These are phyloP conservation scores for Penaeus japonicus DNA, from an alignment of 1,140 invertebrate genomes.

Conservation along the genomic window DNA sequence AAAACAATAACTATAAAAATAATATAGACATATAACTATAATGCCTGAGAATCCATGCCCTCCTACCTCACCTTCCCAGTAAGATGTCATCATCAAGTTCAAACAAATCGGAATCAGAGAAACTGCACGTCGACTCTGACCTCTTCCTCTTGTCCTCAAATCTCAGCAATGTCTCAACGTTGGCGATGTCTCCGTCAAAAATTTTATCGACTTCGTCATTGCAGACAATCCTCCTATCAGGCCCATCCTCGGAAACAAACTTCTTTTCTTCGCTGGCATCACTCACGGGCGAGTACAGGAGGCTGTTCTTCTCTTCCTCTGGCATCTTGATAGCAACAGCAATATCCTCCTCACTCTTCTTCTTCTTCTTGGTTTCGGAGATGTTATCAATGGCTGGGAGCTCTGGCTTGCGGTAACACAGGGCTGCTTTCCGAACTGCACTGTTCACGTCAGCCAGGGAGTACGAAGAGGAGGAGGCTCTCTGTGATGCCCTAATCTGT, in stretches of 20 bases:
- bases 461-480: not conserved
- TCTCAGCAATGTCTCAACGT: not conserved
- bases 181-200: conserved; percentile 6
- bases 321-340: too few relatives aligned
- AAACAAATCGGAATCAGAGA: not conserved
- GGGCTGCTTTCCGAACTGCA: not conserved
- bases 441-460: not conserved
- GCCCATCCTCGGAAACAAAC: too few relatives aligned
- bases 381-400: too few relatives aligned
- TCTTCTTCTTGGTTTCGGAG: too few relatives aligned
- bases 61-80: not conserved
- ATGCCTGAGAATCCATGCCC: not conserved
- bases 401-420: too few relatives aligned
- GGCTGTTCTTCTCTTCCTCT: too few relatives aligned
- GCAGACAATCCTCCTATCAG: not conserved
- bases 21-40: not conserved
- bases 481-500: not conserved
- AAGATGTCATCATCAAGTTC: conserved; percentile 1
- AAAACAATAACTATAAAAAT: not conserved
- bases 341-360: too few relatives aligned
- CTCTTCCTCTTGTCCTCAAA: not conserved
- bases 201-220: not conserved
- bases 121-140: too few relatives aligned
- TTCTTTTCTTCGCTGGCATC: not conserved
- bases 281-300: not conserved